Evolutionary conservation across 2,113 vertebrate genomes (phyloP).

Genomic region (Tilapia sparmanii): DNA sequence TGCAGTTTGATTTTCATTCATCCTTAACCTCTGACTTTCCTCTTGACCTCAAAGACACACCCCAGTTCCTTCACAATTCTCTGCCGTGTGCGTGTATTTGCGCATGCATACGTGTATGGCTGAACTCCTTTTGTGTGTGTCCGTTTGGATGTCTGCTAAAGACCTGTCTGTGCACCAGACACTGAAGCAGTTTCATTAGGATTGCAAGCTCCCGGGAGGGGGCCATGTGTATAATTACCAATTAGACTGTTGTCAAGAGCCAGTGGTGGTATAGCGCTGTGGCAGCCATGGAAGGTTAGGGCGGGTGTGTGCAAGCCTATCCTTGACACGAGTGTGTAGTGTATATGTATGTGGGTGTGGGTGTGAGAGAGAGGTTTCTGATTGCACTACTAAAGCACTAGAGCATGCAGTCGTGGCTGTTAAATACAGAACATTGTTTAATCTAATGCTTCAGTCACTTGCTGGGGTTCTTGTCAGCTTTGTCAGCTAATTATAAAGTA

Average conservation of each 20-base stretch:
- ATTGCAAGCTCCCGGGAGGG: slow-evolving; percentile 46
- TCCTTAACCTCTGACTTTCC: slow-evolving; percentile 20
- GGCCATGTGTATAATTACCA: slow-evolving; percentile 68
- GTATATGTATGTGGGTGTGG: background rate
- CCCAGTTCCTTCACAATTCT: background rate
- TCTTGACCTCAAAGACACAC: background rate
- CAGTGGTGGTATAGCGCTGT: slow-evolving; percentile 4
- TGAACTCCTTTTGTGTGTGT: background rate
- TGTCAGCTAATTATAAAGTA: slow-evolving; percentile 80
- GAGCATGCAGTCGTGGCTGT: slow-evolving; percentile 63
- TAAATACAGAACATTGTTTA: slow-evolving; percentile 70
- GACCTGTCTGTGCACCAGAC: slow-evolving; percentile 40
- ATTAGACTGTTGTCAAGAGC: slow-evolving; percentile 66
- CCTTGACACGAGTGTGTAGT: slow-evolving; percentile 21
- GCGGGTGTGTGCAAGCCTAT: slow-evolving; percentile 9
- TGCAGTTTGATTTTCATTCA: slow-evolving; percentile 21
- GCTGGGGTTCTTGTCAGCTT: slow-evolving; percentile 70
- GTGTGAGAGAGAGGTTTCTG: background rate
- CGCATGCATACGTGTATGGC: background rate
- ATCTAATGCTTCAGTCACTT: slow-evolving; percentile 64
- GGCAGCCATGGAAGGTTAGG: slow-evolving; percentile 18
- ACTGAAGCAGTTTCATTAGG: slow-evolving; percentile 57
- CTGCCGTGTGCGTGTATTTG: background rate
- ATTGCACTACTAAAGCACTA: slow-evolving; percentile 63
- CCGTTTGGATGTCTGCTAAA: background rate